Evolutionary conservation across 2,888 invertebrate species (phyloP), one percentile per base, ranked within the genome.

Genomic region (Pollenia labialis): DNA sequence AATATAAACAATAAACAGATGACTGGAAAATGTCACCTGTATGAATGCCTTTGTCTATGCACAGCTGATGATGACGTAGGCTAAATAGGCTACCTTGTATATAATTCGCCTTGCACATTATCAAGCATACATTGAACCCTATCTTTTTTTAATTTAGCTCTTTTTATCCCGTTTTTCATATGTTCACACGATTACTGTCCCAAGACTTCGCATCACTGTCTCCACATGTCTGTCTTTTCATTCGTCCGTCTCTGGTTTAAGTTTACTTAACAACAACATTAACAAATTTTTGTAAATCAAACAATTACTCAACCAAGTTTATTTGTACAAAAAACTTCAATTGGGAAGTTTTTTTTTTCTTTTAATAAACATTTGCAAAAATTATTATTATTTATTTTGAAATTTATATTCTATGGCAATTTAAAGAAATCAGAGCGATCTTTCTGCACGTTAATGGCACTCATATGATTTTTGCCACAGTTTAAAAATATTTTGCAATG

Each of bases 221-320:
- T 62, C 11, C 16, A 18, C 18, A 56, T 56, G 48, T 48, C 14
- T 60, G 46, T 12, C 40, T 75, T 40, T 14, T 7, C 16, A 16
- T n/a, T n/a, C 14, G 12, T 50, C 11, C 46, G 50, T 4, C 52
- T 40, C 23, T 14, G 32, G 4, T 4, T 23, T 44, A n/a, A 40
- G n/a, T 40, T 56, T 7, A 4, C 42, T 40, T 48, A 56, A 54
- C 64, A 50, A 54, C 23, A 18, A 44, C 54, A 66, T 56, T n/a
- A 68, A 68, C 1, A 52, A 23, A 62, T 23, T n/a, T 42, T 42
- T 54, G 40, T 54, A 40, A 72, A 50, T 42, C 48, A 58, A 40
- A 81, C 66, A 69, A 76, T 76, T 69, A 82, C 69, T 82, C 75
- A 82, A 23, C 66, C 64, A 32, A 12, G 69, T 11, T 46, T 23